These are phyloP conservation scores for Temnothorax curvispinosus DNA, from an alignment of 1,140 invertebrate genomes.

Conservation along the genomic window DNA sequence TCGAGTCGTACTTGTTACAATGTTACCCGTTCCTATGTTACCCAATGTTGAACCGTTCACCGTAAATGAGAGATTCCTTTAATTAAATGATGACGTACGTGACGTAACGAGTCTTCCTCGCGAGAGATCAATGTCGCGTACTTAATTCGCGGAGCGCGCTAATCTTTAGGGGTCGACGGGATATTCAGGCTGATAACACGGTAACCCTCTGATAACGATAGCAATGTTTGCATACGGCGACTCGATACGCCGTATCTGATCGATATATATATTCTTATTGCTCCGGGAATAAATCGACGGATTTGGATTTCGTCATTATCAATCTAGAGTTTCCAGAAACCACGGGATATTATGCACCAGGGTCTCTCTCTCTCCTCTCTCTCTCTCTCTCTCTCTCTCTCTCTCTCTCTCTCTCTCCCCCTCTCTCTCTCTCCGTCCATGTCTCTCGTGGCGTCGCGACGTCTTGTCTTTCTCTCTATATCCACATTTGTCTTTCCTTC, in stretches of 20 bases:
- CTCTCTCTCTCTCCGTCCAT: too few relatives aligned
- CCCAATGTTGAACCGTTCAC: neutral
- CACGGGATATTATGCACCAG: neutral
- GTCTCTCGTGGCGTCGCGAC: neutral
- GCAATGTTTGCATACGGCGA: neutral
- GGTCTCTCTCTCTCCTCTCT: neutral
- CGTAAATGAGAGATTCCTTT: neutral
- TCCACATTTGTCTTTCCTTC: neutral
- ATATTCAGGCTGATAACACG: constrained; percentile 29
- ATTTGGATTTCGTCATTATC: neutral
- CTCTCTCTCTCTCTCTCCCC: neutral
- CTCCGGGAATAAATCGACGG: neutral
- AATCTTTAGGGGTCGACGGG: neutral
- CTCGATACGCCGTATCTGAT: neutral
- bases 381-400: too few relatives aligned
- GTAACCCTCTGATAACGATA: constrained; percentile 52
- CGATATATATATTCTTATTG: neutral
- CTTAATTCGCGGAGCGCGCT: neutral
- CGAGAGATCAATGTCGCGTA: neutral
- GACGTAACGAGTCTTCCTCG: neutral
- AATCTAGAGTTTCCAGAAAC: neutral
- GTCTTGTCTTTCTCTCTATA: neutral
- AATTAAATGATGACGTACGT: neutral
- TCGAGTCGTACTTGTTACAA: neutral
- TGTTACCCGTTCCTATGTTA: neutral